A percentile compares a stretch with the other conserved stretches of the same genome.
Conservation (phyloP, 2,797 vertebrate species). For the Diceros bicornis region DNA sequence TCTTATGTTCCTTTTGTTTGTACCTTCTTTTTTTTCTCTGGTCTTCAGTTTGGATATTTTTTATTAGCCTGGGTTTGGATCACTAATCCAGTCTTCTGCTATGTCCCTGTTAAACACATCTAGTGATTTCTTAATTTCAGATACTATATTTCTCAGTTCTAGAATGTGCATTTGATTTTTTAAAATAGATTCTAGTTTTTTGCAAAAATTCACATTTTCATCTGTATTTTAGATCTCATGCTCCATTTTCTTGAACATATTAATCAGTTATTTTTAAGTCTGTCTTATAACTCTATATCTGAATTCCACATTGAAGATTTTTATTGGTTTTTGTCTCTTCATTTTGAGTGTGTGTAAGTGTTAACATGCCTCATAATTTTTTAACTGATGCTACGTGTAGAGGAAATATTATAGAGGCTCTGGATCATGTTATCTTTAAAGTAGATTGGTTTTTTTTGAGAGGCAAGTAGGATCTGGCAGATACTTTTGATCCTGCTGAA, state of each 20-base stretch:
- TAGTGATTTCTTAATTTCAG: constrained; percentile 34
- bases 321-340: neutral
- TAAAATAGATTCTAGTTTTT: neutral
- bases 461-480: neutral
- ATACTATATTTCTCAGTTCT: neutral
- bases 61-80: neutral
- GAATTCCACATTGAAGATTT: neutral
- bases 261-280: neutral
- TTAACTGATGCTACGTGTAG: neutral
- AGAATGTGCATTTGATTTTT: neutral
- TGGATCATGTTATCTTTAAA: neutral
- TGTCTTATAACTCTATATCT: neutral
- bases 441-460: neutral
- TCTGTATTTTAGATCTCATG: neutral
- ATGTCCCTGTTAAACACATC: neutral
- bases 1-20: neutral
- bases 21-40: neutral
- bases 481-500: neutral
- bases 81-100: neutral
- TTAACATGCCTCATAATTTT: neutral
- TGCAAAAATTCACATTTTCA: neutral
- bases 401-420: neutral
- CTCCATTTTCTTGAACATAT: neutral
- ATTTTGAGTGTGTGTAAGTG: neutral
- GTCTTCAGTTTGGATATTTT: neutral